Conservation (phyloP, 1,140 invertebrate genomes). For the Himalopsyche phryganea region DNA sequence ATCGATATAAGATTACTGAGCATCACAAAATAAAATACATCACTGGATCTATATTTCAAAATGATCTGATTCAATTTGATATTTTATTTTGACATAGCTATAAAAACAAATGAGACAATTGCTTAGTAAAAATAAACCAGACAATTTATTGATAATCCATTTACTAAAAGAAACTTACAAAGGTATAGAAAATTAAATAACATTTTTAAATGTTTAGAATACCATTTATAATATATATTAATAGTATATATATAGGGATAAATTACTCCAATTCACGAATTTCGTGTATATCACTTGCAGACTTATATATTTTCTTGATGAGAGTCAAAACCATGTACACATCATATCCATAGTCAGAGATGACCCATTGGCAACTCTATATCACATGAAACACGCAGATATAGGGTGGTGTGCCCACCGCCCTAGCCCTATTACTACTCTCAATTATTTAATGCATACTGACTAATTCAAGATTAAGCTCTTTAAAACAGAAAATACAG, state of each 20-base stretch:
- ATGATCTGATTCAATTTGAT: too few relatives aligned
- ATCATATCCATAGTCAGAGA: conserved; percentile 16
- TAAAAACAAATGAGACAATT: too few relatives aligned
- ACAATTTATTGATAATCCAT: conserved; percentile 11
- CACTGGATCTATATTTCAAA: too few relatives aligned
- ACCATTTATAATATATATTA: conserved; percentile 25
- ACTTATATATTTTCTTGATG: conserved; percentile 24
- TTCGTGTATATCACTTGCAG: conserved; percentile 27
- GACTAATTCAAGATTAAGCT: neutral
- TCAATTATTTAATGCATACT: too few relatives aligned
- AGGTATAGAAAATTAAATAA: conserved; percentile 29
- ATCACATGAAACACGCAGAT: conserved; percentile 27
- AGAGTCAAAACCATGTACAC: conserved; percentile 23
- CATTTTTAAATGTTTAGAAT: conserved; percentile 23
- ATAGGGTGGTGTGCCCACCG: conserved; percentile 23
- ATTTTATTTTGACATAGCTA: too few relatives aligned
- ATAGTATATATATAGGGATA: conserved; percentile 15
- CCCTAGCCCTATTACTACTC: conserved; percentile 4
- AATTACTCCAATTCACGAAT: conserved; percentile 28
- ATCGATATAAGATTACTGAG: too few relatives aligned
- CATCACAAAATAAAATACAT: too few relatives aligned
- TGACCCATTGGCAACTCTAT: conserved; percentile 15
- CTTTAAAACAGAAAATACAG: neutral
- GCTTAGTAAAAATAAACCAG: conserved; percentile 15
- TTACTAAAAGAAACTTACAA: conserved; percentile 24